phyloP scores from a whole-genome alignment of 2,113 vertebrate species.

The Stegastes partitus region DNA sequence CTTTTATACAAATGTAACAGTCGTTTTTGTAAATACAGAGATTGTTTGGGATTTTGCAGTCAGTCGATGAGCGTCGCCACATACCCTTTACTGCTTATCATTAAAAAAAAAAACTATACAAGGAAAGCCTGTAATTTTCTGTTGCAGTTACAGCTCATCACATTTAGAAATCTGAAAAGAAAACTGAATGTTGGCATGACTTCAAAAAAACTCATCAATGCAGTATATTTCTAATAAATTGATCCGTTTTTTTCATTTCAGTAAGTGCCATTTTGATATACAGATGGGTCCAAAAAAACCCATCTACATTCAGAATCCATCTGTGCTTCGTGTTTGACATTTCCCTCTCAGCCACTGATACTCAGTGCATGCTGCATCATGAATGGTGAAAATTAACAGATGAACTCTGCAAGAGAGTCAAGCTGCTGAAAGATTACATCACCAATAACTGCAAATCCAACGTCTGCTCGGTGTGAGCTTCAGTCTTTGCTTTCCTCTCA shows the following conservation, averaged over 20 bases:
- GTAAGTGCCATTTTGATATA: neutral
- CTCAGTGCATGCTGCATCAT: neutral
- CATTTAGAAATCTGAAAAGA: neutral
- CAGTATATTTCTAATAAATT: too few species aligned
- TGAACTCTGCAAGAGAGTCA: neutral
- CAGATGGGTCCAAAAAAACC: neutral
- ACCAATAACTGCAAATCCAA: neutral
- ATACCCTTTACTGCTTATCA: conserved; percentile 37
- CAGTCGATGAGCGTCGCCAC: conserved; percentile 4
- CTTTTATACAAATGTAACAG: conserved; percentile 90
- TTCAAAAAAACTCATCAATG: too few species aligned
- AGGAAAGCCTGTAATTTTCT: conserved; percentile 13
- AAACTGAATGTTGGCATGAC: too few species aligned
- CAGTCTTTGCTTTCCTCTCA: conserved; percentile 51
- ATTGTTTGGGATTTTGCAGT: conserved; percentile 78
- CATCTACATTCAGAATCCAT: neutral
- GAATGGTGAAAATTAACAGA: neutral
- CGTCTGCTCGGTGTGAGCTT: neutral
- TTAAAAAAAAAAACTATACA: conserved; percentile 38
- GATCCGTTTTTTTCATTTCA: too few species aligned
- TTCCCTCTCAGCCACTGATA: neutral
- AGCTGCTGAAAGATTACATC: neutral
- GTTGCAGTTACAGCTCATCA: conserved; percentile 19
- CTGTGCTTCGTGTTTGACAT: neutral
- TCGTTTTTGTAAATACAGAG: conserved; percentile 88